Base-by-base conservation (phyloP, 1,140 invertebrate genomes). In the Drosophila littoralis region DNA sequence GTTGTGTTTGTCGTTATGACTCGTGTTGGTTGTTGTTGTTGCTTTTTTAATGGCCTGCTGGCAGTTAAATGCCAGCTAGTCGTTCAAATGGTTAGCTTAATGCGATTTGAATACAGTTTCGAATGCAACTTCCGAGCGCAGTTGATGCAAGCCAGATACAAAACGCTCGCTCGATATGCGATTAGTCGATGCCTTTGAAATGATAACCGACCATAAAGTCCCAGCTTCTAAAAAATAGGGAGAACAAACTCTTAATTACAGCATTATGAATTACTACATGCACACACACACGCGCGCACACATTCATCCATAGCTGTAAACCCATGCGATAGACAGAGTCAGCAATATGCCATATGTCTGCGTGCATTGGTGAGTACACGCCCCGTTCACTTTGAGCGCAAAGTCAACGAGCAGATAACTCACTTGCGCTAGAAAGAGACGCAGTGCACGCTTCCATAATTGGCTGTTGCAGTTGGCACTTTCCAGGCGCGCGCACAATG, bases 181-280 rank as follows among this genome's bases (percentile, higher is more conserved):
- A 74, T 54, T 69, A 46, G 65, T 35, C 43, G 75, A 83, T 77
- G 76, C 66, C 61, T 68, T 35, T 52, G 38, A 72, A 72, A 71
- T 63, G 72, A 88, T 81, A 79, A 54, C 60, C 36, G 36, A 33
- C 59, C 67, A 32, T 58, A 79, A 69, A 69, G 70, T 61, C 54
- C 38, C 69, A 74, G 75, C 77, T 74, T 80, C 67, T 5, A 71
- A 72, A 65, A 52, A 55, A 55, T 13, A 51, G 10, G 22, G 45
- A 51, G 33, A 43, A 45, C 51, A 33, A 54, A 81, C 76, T 81
- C 67, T 88, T 91, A 91, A 91, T 91, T 91, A 91, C 78, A 79
- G 69, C 73, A 81, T 79, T 84, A 91, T 91, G 75, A 90, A 91
- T 89, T 83, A 89, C 46, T 48, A 68, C 66, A 75, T 60, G 52